phyloP scores from a whole-genome alignment of 2,113 vertebrate species.

The Dicentrarchus labrax region DNA sequence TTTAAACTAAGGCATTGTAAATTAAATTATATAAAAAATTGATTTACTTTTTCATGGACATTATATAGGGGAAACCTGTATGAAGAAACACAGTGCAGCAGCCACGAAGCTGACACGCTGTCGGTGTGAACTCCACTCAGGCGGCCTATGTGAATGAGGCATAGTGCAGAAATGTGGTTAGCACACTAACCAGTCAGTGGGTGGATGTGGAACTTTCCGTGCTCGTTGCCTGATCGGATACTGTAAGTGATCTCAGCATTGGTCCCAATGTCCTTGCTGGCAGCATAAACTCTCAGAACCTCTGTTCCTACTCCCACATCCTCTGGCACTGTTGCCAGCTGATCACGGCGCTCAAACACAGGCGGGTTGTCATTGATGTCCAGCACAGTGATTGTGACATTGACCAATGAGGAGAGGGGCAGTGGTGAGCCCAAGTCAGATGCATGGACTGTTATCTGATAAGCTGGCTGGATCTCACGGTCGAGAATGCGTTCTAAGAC shows the following conservation, averaged over 20 bases:
- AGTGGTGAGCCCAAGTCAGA: slow-evolving; percentile 89
- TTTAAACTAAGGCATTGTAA: too few relatives aligned
- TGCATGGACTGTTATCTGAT: slow-evolving; percentile 90
- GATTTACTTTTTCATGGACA: too few relatives aligned
- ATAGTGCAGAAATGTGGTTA: not conserved
- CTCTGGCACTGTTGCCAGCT: slow-evolving; percentile 91
- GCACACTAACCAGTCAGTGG: slow-evolving; percentile 88
- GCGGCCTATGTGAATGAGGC: not conserved
- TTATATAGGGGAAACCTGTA: too few relatives aligned
- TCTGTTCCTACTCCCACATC: slow-evolving; percentile 89
- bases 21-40: too few relatives aligned
- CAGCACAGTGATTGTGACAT: slow-evolving; percentile 92
- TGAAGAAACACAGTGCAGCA: too few relatives aligned
- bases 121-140: too few relatives aligned
- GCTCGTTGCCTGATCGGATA: slow-evolving; percentile 95
- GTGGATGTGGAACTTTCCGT: slow-evolving; percentile 93
- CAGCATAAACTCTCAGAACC: slow-evolving; percentile 91
- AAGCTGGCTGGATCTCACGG: slow-evolving; percentile 91
- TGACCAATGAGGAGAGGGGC: slow-evolving; percentile 89
- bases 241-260: slow-evolving; percentile 96
- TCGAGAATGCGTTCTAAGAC: slow-evolving; percentile 91
- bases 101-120: too few relatives aligned
- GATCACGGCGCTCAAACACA: slow-evolving; percentile 95
- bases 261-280: slow-evolving; percentile 97
- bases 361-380: slow-evolving; percentile 98